Evolutionary conservation across 2,797 vertebrate genomes (phyloP).

Genomic region (Hippoglossus hippoglossus): DNA sequence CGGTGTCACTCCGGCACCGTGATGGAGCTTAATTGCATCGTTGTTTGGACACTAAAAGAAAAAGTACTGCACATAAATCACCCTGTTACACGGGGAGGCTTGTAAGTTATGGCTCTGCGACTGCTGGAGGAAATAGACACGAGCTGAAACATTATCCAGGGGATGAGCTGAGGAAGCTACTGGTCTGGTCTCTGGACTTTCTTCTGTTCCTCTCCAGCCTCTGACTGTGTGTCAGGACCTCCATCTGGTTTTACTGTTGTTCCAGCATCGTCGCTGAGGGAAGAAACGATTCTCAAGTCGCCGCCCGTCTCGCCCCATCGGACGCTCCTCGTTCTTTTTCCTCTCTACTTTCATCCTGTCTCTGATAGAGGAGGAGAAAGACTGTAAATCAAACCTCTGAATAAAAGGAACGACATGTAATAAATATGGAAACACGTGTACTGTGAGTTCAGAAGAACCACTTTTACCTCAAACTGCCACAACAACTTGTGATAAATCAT

Average conservation of each 20-base stretch:
- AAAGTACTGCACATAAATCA: slow-evolving; percentile 24
- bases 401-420: neutral
- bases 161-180: slow-evolving; percentile 4
- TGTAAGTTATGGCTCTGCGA: slow-evolving; percentile 2
- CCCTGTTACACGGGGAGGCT: neutral
- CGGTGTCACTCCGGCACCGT: neutral
- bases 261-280: neutral
- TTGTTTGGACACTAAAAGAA: slow-evolving; percentile 30
- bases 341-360: slow-evolving; percentile 17
- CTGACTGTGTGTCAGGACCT: slow-evolving; percentile 31
- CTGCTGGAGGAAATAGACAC: slow-evolving; percentile 17
- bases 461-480: no score
- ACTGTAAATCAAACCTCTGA: slow-evolving; percentile 13
- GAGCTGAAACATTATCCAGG: slow-evolving; percentile 9
- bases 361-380: neutral
- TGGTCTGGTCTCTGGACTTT: slow-evolving; percentile 7
- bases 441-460: no score
- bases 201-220: neutral
- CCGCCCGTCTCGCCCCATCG: slow-evolving; percentile 14
- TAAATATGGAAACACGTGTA: neutral
- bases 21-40: slow-evolving; percentile 24
- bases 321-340: neutral
- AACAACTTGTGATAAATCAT: no score
- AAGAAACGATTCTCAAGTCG: neutral
- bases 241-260: slow-evolving; percentile 62